A percentile compares a stretch with the other conserved stretches of the same genome.
Conservation (phyloP, 2,113 vertebrate genomes). For the Chamaea fasciata region DNA sequence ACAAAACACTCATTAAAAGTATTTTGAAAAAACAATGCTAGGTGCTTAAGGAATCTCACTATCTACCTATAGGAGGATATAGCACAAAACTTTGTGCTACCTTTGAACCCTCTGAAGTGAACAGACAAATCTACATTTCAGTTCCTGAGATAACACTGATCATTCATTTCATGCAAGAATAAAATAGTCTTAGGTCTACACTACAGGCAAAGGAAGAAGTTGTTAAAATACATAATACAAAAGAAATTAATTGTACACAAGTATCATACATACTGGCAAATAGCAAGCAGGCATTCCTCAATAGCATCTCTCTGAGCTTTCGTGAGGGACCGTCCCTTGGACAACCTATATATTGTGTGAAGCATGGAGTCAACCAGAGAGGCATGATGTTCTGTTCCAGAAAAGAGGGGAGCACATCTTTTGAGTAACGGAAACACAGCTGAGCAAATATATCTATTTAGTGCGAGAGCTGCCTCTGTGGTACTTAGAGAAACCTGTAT, state of each 20-base stretch:
- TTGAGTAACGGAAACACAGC: slow-evolving; percentile 92
- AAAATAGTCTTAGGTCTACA: background rate
- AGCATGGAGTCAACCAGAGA: slow-evolving; percentile 91
- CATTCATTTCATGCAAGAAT: background rate
- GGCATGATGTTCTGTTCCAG: slow-evolving; percentile 89
- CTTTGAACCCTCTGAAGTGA: background rate
- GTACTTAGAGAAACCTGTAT: slow-evolving; percentile 89
- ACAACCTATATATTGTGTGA: slow-evolving; percentile 94
- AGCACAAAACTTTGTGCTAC: background rate
- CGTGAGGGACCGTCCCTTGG: slow-evolving; percentile 94
- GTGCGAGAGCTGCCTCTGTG: slow-evolving; percentile 91
- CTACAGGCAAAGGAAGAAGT: background rate
- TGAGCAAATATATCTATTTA: slow-evolving; percentile 93
- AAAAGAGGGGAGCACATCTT: slow-evolving; percentile 92
- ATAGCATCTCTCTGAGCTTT: slow-evolving; percentile 98
- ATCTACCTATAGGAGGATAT: background rate
- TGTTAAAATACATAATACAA: background rate
- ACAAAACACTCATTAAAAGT: background rate
- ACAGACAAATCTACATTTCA: background rate
- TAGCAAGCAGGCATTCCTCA: slow-evolving; percentile 92
- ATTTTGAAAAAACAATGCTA: background rate
- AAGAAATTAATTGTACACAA: background rate
- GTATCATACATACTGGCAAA: slow-evolving; percentile 85
- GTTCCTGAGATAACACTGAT: background rate
- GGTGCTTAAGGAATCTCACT: background rate